Conservation (phyloP, 2,113 vertebrate genomes). For the Myrmophylax atrothorax region DNA sequence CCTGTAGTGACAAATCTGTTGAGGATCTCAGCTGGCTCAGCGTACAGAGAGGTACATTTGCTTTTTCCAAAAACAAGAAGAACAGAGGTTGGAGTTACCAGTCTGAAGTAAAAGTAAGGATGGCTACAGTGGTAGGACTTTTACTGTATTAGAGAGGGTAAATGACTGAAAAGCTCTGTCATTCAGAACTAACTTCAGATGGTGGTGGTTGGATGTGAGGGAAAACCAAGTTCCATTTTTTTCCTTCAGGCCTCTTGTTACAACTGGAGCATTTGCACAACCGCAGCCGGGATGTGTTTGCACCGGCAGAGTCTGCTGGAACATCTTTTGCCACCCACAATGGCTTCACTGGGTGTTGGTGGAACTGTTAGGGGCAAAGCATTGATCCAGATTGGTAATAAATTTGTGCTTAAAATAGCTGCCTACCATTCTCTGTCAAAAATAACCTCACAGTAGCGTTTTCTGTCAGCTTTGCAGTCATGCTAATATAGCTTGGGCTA, state of each 20-base stretch:
- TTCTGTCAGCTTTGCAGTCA: not conserved
- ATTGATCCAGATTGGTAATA: not conserved
- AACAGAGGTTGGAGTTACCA: not conserved
- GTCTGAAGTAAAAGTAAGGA: not conserved
- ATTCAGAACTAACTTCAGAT: not conserved
- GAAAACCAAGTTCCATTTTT: not conserved
- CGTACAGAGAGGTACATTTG: not conserved
- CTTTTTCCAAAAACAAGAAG: not conserved
- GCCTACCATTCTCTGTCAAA: not conserved
- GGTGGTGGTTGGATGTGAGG: fast-evolving
- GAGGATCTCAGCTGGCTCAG: not conserved
- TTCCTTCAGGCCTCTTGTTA: not conserved
- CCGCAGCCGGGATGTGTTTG: not conserved
- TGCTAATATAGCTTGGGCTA: not conserved
- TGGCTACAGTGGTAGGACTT: not conserved
- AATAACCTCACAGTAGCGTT: not conserved
- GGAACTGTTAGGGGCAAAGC: not conserved
- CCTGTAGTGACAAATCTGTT: not conserved
- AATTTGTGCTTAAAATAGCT: not conserved
- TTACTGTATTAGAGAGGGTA: not conserved
- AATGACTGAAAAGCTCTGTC: not conserved
- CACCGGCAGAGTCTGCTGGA: not conserved
- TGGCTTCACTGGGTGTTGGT: not conserved
- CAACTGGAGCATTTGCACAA: not conserved
- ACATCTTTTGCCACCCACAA: not conserved